Evolutionary conservation across 1,140 invertebrate genomes (phyloP), one percentile per base, ranked within the genome.

Genomic region (Dendrolimus kikuchii): DNA sequence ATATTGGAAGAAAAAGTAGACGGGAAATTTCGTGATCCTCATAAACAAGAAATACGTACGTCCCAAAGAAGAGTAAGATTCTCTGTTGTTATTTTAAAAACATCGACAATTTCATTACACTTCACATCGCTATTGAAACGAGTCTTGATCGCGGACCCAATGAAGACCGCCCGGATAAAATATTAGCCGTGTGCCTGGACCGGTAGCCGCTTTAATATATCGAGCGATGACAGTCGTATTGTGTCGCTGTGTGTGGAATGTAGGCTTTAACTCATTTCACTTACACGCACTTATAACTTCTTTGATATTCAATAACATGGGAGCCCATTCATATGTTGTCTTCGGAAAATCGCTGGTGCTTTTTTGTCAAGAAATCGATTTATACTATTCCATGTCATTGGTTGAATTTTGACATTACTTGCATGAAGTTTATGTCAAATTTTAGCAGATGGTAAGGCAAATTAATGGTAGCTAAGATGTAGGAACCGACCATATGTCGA

Each of bases 121-220:
- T 3, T 9, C 6, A 48, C 69, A 68, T 62, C 68, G 49, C 74
- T 77, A 67, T 8, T 50, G 23, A 53, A 61, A 64, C 66, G 55
- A 50, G 63, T 64, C 66, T 63, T 57, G 67, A 71, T 71, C 62
- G 63, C 59, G 56, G 45, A 57, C 53, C 69, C 73, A 81, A 81
- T 84, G 76, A 84, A 84, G 81, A 81, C 77, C 72, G 71, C 71
- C 68, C 75, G 66, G 72, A 73, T 79, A 77, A 81, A 81, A 79
- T 84, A 84, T 81, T 77, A 75, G 68, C 73, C 67, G 68, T 67
- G 64, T 62, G 68, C 66, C 55, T 46, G 53, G 64, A 59, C 62
- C 75, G 59, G 75, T 77, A 75, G 77, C 73, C 51, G 55, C 68
- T 62, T 52, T 63, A 62, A 71, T 67, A 61, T 68, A 68, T 74